Percentiles rank a stretch among this genome's conserved stretches.
phyloP scores from a whole-genome alignment of 2,113 vertebrate genomes.

The Ictalurus punctatus region DNA sequence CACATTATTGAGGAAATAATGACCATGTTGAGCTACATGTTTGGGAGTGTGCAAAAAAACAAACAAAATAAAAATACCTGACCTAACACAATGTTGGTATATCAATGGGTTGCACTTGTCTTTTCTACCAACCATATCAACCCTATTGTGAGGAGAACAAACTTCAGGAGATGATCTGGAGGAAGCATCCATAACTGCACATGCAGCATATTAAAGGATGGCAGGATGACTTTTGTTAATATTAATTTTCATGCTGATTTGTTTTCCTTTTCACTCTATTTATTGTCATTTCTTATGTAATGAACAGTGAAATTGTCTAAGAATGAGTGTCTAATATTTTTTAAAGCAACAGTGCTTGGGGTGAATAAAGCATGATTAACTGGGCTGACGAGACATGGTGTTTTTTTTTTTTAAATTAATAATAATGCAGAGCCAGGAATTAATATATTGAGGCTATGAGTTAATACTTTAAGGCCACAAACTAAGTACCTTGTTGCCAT shows the following conservation, averaged over 20 bases:
- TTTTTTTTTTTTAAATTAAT: too few relatives aligned
- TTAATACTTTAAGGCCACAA: too few relatives aligned
- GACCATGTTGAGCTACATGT: background rate
- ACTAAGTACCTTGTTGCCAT: background rate
- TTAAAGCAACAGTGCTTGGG: too few relatives aligned
- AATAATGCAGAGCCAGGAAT: background rate
- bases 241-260: too few relatives aligned
- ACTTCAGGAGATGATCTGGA: background rate
- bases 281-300: too few relatives aligned
- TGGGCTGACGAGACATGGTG: too few relatives aligned
- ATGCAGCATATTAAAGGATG: background rate
- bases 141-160: background rate
- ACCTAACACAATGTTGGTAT: background rate
- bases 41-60: background rate
- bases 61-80: background rate
- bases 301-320: too few relatives aligned
- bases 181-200: background rate
- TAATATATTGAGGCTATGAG: background rate
- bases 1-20: background rate
- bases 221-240: background rate
- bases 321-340: too few relatives aligned
- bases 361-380: too few relatives aligned
- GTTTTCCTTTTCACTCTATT: too few relatives aligned
- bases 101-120: background rate
- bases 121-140: background rate